These are phyloP conservation scores for Apis florea DNA, from an alignment of 1,140 invertebrate genomes.

Conservation along the genomic window DNA sequence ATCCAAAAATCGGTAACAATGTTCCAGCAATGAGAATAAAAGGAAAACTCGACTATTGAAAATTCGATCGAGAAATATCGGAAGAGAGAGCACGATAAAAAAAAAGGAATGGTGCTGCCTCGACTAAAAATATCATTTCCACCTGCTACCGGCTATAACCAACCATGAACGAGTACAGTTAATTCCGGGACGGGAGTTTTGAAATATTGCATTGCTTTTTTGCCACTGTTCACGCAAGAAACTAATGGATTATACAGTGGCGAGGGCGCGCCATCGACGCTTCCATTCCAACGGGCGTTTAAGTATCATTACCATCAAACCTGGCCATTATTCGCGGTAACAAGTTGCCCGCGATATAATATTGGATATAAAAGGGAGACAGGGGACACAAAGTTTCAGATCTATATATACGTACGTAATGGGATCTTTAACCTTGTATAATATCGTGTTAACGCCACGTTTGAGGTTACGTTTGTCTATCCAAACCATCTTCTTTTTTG, in stretches of 20 bases:
- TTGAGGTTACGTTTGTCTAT: too few relatives aligned
- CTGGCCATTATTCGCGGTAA: conserved; percentile 2
- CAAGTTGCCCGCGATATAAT: neutral
- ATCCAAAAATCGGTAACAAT: too few relatives aligned
- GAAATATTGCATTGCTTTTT: conserved; percentile 42
- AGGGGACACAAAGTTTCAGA: too few relatives aligned
- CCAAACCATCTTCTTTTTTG: neutral
- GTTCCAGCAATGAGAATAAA: too few relatives aligned
- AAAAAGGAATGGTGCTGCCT: neutral
- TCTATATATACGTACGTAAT: too few relatives aligned
- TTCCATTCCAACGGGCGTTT: conserved; percentile 6
- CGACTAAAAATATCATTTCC: conserved; percentile 36
- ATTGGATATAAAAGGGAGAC: too few relatives aligned
- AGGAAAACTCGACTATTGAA: too few relatives aligned
- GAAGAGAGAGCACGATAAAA: neutral
- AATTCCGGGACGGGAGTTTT: conserved; percentile 1
- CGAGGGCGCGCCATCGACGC: conserved; percentile 8
- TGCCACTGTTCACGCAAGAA: conserved; percentile 33
- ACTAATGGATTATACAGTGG: conserved; percentile 42
- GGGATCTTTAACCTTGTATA: too few relatives aligned
- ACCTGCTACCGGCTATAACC: conserved; percentile 14
- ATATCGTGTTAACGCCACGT: too few relatives aligned
- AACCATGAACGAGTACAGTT: conserved; percentile 49
- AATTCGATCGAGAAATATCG: conserved; percentile 5
- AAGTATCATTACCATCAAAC: conserved; percentile 7